Evolutionary conservation across 2,888 invertebrate genomes (phyloP), one percentile per base, ranked within the genome.

Genomic region (Scrobipalpa costella): DNA sequence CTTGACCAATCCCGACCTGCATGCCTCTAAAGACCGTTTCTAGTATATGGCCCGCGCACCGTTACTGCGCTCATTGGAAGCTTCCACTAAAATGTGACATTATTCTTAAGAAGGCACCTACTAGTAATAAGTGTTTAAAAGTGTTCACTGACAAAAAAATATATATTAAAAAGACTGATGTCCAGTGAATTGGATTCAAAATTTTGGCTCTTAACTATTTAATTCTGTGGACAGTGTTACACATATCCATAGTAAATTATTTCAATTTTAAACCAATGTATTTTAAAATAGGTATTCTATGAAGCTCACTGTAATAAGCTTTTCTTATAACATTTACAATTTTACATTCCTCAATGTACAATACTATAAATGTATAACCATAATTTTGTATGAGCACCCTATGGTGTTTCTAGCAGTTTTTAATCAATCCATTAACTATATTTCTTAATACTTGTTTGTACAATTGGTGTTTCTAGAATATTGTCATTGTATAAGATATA

Each of bases 21-120:
- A 94, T 66, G 94, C 96, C 64, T 95, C 96, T 44, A 97, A 97
- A 84, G 96, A 97, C 85, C 94, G 97, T 76, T 97, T 97, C 93
- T 97, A 96, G 96, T 95, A 96, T 92, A 91, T 88, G 89, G 91
- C 90, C 85, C 90, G 90, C 70, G 90, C 90, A 70, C 90, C 90
- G 2, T 77, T 90, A 70, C 78, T 91, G 90, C 91, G 90, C 87
- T 90, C 90, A 57, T 77, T 91, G 63, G 90, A 90, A 80, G 89
- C 90, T 67, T 83, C 87, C 58, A 90, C 91, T 71, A 91, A 91
- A 77, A 91, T 91, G 90, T 91, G 90, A 91, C 88, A 80, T 73
- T 76, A 72, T 80, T 80, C 77, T 77, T 68, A 67, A 73, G 65
- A 61, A 33, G 27, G 47, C 50, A 47, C 61, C 21, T 52, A 33